Evolutionary conservation across 1,140 invertebrate genomes (phyloP), one percentile per base, ranked within the genome.

Genomic region (Orussus abietinus): DNA sequence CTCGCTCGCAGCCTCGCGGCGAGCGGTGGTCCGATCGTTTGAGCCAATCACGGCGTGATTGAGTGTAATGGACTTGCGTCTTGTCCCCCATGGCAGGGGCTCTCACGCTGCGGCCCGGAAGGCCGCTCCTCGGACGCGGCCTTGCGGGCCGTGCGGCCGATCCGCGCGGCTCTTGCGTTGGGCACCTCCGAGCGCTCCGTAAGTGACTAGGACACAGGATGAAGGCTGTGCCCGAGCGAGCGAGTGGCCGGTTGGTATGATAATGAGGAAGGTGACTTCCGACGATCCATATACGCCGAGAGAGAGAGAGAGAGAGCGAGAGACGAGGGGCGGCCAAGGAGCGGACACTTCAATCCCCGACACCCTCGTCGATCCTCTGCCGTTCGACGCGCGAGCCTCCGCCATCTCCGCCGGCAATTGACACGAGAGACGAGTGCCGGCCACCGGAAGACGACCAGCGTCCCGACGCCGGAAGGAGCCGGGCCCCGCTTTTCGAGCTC

Each of bases 201-300:
- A 67, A 70, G 66, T 69, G 66, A 69, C 63, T 71, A 66, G 66
- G 68, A 60, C 66, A 69, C 63, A 69, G 64, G 67, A 64, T 68
- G 68, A 70, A 71, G 69, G 69, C 67, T 72, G 65, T 53, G 60
- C 47, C 57, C 55, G 59, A 62, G 57, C 59, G 58, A 55, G 56
- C 54, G 62, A 60, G 58, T 57, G 59, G 57, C 46, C 52, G 57
- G 53, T 60, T 63, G 64, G 58, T 66, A 71, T 70, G 68, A 71
- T 74, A 74, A 74, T 74, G 69, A 74, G 71, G 71, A 74, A 74
- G 71, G 68, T 74, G 68, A 74, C 71, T 71, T 72, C 71, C 71
- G 71, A 74, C 64, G 65, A 70, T 72, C 59, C 60, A 63, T 61
- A 62, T 59, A 60, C 44, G 43, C 22, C 21, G 17, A 14, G 36